Base-by-base conservation (phyloP, 2,888 invertebrate genomes). In the Drosophila eohydei region DNA sequence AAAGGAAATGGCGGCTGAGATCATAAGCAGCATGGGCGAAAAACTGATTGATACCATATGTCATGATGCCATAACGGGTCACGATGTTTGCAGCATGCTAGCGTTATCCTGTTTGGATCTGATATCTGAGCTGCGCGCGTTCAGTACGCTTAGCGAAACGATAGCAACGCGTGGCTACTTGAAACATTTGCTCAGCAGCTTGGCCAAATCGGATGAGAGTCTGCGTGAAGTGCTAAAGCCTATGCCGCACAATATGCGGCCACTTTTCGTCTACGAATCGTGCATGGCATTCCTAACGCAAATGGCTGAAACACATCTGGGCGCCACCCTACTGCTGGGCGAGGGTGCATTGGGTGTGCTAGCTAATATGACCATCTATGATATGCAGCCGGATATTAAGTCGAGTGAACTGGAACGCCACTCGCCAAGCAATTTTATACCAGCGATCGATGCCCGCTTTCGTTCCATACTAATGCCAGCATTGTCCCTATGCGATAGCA, bases 71-170 rank as follows among this genome's bases (percentile, higher is more conserved):
- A 96, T 97, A 11, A 96, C 97, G 2, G 97, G 97, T 0, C 97
- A 97, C 90, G 97, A 98, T 81, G 96, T 98, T 12, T 97, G 97
- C 88, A 95, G 97, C 93, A 97, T 98, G 96, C 94, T 97, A 60
- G 96, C 98, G 0, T 93, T 98, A 79, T 95, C 97, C 0, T 96
- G 96, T 74, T 93, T 98, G 62, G 96, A 97, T 90, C 95, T 96
- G 48, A 93, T 98, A 50, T 93, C 97, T 0, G 95, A 96, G 74
- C 93, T 97, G 73, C 96, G 97, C 82, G 95, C 95, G 4, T 94
- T 95, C 48, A 95, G 95, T 0, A 94, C 94, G 44, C 95, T 96
- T 94, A 94, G 95, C 68, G 92, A 95, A 76, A 94, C 95, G 76
- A 92, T 96, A 54, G 93, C 95, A 0, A 93, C 94, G 61, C 93